Percentiles rank a stretch among this genome's conserved stretches.
phyloP scores from a whole-genome alignment of 2,797 vertebrate genomes.

The Melanotaenia maccullochi region DNA sequence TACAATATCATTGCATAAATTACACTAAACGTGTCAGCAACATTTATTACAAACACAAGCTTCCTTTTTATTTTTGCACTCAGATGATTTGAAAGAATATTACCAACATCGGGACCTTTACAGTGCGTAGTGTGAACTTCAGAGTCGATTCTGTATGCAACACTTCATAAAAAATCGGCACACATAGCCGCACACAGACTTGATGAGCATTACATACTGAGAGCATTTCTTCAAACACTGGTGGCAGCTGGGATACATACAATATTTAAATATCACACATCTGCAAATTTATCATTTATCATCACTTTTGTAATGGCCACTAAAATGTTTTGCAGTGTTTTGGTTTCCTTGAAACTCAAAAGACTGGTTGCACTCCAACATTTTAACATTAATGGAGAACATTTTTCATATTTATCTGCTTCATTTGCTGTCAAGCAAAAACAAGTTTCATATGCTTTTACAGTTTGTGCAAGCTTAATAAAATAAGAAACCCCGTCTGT shows the following conservation, averaged over 20 bases:
- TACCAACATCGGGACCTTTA: not conserved
- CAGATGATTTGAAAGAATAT: not conserved
- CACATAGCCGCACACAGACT: not conserved
- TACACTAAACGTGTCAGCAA: conserved; percentile 15
- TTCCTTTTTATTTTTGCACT: conserved; percentile 1
- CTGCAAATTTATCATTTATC: not conserved
- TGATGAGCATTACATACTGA: not conserved
- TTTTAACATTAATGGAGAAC: not conserved
- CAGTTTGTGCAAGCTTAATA: not conserved
- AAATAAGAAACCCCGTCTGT: not conserved
- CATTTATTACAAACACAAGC: conserved; percentile 24
- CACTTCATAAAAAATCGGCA: not conserved
- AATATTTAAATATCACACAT: not conserved
- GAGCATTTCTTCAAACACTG: conserved; percentile 1
- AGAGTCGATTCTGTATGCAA: not conserved
- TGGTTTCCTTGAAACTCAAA: not conserved
- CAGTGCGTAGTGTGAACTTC: not conserved
- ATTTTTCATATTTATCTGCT: conserved; percentile 5
- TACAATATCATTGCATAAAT: conserved; percentile 46
- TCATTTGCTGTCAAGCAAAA: not conserved
- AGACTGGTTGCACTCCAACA: not conserved
- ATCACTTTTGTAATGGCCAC: not conserved
- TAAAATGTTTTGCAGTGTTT: not conserved
- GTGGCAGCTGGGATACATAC: not conserved
- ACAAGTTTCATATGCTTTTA: not conserved